These are phyloP conservation scores for Orchesella flavescens DNA, from an alignment of 2,888 invertebrate genomes.

Conservation along the genomic window DNA sequence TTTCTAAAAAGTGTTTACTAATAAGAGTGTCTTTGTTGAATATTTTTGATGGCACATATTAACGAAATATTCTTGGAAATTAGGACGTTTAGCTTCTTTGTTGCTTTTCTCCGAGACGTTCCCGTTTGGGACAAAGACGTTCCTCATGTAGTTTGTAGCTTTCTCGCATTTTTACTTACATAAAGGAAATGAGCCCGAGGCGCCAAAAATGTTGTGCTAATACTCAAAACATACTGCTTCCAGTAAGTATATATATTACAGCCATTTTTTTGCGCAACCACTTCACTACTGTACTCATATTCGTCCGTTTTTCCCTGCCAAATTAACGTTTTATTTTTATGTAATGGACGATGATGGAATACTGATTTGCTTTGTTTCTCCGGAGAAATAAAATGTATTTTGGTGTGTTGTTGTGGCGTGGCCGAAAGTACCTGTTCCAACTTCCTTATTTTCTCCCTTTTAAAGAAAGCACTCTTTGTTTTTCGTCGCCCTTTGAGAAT, in stretches of 20 bases:
- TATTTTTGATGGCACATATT: constrained; percentile 43
- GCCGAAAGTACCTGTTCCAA: constrained; percentile 10
- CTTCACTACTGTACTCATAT: too few species aligned
- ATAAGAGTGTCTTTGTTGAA: constrained; percentile 46
- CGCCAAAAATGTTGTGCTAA: too few species aligned
- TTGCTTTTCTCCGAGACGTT: background rate
- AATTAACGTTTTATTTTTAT: background rate
- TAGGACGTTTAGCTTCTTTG: background rate
- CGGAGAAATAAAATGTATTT: background rate
- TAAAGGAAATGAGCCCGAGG: too few species aligned
- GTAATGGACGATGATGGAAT: constrained; percentile 8
- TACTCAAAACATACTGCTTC: too few species aligned
- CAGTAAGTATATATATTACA: too few species aligned
- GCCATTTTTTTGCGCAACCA: too few species aligned
- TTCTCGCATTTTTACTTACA: too few species aligned
- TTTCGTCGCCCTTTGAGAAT: background rate
- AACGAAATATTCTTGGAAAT: constrained; percentile 50
- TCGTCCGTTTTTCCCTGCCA: too few species aligned
- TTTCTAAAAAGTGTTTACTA: constrained; percentile 49
- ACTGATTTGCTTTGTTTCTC: constrained; percentile 3
- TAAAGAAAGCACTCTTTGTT: background rate
- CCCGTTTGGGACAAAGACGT: background rate
- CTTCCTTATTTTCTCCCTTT: constrained; percentile 1
- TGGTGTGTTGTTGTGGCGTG: constrained; percentile 11
- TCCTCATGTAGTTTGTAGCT: too few species aligned